Conservation (phyloP, 1,140 invertebrate species). For the Acromyrmex heyeri region DNA sequence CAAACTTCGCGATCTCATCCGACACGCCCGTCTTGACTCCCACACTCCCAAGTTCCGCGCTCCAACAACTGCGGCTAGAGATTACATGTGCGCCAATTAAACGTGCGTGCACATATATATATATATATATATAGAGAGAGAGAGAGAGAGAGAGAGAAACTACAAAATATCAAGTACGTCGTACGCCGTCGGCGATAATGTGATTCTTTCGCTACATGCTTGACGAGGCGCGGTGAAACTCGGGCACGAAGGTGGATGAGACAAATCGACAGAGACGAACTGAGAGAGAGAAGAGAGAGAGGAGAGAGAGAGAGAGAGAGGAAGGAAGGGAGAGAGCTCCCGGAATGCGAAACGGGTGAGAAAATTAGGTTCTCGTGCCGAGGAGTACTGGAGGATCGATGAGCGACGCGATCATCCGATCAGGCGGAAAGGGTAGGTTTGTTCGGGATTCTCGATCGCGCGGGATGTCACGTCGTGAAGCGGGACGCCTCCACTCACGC, state of each 20-base stretch:
- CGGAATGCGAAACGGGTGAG: constrained; percentile 20
- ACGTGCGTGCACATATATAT: not conserved
- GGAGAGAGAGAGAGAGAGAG: not conserved
- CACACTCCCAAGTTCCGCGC: constrained; percentile 19
- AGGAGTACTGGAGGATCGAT: not conserved
- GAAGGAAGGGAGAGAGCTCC: not conserved
- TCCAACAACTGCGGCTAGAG: constrained; percentile 22
- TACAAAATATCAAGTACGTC: not conserved
- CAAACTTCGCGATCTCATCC: constrained; percentile 38
- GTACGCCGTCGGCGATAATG: constrained; percentile 36
- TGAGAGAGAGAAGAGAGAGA: not conserved
- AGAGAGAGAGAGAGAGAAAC: not conserved
- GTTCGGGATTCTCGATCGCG: constrained; percentile 66
- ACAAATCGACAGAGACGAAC: not conserved
- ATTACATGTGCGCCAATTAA: constrained; percentile 54
- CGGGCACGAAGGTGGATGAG: constrained; percentile 38
- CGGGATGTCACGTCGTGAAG: constrained; percentile 49
- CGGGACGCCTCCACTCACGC: constrained; percentile 9
- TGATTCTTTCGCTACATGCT: constrained; percentile 64
- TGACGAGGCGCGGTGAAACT: constrained; percentile 30
- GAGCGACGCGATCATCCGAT: constrained; percentile 53
- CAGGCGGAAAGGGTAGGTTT: constrained; percentile 63
- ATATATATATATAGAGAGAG: not conserved
- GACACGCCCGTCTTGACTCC: constrained; percentile 28
- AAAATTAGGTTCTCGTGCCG: constrained; percentile 58